phyloP scores from a whole-genome alignment of 2,797 vertebrate genomes.

The Apogon hyalosoma region DNA sequence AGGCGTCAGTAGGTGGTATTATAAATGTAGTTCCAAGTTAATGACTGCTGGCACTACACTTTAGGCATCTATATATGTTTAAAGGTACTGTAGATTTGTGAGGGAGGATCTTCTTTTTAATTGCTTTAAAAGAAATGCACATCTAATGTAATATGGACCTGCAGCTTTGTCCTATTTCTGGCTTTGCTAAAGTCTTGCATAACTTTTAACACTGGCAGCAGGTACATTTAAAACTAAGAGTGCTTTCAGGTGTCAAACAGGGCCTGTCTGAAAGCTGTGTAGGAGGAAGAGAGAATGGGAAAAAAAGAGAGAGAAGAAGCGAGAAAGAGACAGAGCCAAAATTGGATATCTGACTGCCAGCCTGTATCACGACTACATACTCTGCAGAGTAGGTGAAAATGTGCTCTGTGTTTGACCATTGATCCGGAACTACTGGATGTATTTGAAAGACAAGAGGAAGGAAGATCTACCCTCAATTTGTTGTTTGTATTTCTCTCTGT shows the following conservation, averaged over 20 bases:
- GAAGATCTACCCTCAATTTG: constrained; percentile 24
- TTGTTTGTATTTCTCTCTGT: constrained; percentile 22
- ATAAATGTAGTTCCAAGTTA: not conserved
- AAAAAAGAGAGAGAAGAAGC: constrained; percentile 22
- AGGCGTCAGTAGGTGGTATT: constrained; percentile 13
- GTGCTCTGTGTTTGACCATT: constrained; percentile 38
- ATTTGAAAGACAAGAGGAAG: constrained; percentile 7
- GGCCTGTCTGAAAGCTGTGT: constrained; percentile 69
- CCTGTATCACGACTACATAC: constrained; percentile 58
- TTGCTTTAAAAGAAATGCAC: constrained; percentile 21
- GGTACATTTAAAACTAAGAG: constrained; percentile 66
- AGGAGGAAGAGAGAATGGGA: constrained; percentile 62
- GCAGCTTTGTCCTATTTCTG: constrained; percentile 53
- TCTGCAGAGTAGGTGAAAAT: constrained; percentile 42
- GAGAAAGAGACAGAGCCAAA: constrained; percentile 49
- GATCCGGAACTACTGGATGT: constrained; percentile 36
- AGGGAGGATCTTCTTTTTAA: constrained; percentile 43
- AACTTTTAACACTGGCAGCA: constrained; percentile 70
- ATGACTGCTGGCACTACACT: constrained; percentile 14
- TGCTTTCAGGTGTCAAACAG: constrained; percentile 75
- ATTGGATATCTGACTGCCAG: constrained; percentile 56
- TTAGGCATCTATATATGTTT: constrained; percentile 25
- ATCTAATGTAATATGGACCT: constrained; percentile 27
- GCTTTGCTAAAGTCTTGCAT: constrained; percentile 71
- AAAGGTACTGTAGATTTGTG: constrained; percentile 29